Evolutionary conservation across 2,888 invertebrate genomes (phyloP).

Genomic region (Synergus laeviventris): DNA sequence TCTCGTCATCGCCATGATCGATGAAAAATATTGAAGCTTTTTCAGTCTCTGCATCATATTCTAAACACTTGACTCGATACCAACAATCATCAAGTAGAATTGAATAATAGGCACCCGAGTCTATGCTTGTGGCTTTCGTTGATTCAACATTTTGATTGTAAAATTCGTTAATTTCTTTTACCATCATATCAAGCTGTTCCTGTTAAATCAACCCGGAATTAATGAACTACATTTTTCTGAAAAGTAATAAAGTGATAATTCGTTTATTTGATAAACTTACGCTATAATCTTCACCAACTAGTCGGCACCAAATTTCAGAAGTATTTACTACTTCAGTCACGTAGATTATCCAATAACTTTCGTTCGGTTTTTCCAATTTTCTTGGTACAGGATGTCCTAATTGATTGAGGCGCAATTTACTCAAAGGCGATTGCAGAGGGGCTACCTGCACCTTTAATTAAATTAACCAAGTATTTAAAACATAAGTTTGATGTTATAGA

Average conservation of each 20-base stretch:
- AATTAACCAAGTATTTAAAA: not conserved
- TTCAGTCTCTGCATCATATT: constrained; percentile 57
- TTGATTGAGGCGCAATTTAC: constrained; percentile 56
- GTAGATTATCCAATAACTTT: constrained; percentile 80
- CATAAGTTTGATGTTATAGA: not conserved
- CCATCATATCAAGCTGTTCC: constrained; percentile 73
- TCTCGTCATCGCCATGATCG: constrained; percentile 85
- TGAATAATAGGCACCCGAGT: constrained; percentile 75
- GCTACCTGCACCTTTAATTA: constrained; percentile 35
- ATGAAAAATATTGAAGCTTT: constrained; percentile 79
- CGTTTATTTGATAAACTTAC: constrained; percentile 73
- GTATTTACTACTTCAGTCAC: constrained; percentile 81
- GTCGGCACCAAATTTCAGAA: constrained; percentile 82
- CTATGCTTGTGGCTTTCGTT: constrained; percentile 55
- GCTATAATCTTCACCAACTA: constrained; percentile 82
- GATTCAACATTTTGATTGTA: constrained; percentile 66
- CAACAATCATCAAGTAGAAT: constrained; percentile 74
- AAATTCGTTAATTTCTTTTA: constrained; percentile 71
- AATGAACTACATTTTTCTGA: not conserved
- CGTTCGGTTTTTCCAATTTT: constrained; percentile 66
- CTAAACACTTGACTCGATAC: constrained; percentile 76
- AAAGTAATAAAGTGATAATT: not conserved
- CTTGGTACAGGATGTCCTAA: constrained; percentile 57
- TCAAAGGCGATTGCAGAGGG: constrained; percentile 42
- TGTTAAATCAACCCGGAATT: constrained; percentile 55